A percentile compares a stretch with the other conserved stretches of the same genome.
Evolutionary conservation across 2,113 vertebrate species (phyloP).

Genomic region (Lasiurus cinereus): DNA sequence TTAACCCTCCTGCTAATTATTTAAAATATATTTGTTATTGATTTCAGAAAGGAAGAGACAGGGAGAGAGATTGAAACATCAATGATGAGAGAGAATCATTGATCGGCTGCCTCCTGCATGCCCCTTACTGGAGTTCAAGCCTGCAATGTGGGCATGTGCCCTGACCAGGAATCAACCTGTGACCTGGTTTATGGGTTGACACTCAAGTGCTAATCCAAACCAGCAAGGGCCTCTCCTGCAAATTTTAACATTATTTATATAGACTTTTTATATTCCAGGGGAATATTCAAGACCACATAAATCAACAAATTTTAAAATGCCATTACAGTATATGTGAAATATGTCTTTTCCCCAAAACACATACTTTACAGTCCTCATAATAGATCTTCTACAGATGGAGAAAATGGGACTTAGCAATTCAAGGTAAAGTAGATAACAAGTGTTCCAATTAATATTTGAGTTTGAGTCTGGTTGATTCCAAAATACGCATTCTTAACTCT

Average conservation of each 20-base stretch:
- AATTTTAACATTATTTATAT: not conserved
- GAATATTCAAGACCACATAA: not conserved
- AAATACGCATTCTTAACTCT: not conserved
- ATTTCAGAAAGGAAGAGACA: too few relatives aligned
- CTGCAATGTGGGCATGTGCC: too few relatives aligned
- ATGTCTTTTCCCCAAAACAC: not conserved
- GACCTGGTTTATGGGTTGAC: too few relatives aligned
- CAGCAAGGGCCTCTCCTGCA: not conserved
- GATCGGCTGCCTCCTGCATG: too few relatives aligned
- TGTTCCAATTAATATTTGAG: slow-evolving; percentile 24
- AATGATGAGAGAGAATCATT: too few relatives aligned
- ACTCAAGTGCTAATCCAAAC: too few relatives aligned
- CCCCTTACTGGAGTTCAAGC: too few relatives aligned
- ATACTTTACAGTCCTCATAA: not conserved
- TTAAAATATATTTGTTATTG: too few relatives aligned
- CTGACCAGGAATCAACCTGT: too few relatives aligned
- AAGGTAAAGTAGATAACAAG: slow-evolving; percentile 2
- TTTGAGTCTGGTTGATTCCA: not conserved
- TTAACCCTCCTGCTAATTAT: slow-evolving; percentile 16
- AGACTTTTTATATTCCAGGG: not conserved
- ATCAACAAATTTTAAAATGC: slow-evolving; percentile 39
- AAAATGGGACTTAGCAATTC: slow-evolving; percentile 31
- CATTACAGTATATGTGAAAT: not conserved
- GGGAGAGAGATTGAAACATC: too few relatives aligned
- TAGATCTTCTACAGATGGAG: slow-evolving; percentile 31